Evolutionary conservation across 2,113 vertebrate genomes (phyloP).

Genomic region (Syrrhaptes paradoxus): DNA sequence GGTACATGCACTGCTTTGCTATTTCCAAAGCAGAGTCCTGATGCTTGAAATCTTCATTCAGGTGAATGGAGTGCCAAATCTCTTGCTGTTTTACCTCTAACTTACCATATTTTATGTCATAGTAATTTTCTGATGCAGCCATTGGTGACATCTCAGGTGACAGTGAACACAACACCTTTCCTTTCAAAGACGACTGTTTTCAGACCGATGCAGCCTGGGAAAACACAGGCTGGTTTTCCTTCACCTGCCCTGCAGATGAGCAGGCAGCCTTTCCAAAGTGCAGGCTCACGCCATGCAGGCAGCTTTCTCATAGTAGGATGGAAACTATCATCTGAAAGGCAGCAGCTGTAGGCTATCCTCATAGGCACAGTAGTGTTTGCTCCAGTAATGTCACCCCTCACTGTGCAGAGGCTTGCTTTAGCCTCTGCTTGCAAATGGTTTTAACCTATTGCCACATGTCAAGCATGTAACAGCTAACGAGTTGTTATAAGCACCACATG

Average conservation of each 20-base stretch:
- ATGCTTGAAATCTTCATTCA: neutral
- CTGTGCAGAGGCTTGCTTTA: neutral
- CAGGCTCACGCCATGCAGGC: rapidly evolving
- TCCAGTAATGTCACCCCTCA: neutral
- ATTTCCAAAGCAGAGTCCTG: neutral
- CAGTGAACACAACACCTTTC: neutral
- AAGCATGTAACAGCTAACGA: neutral
- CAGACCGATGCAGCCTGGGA: neutral
- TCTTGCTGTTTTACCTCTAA: neutral
- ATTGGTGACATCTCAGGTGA: neutral
- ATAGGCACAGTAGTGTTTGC: neutral
- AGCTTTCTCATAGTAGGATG: neutral
- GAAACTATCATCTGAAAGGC: neutral
- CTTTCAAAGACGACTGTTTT: neutral
- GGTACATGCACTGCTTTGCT: neutral
- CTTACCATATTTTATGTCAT: neutral
- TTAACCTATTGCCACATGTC: constrained; percentile 1
- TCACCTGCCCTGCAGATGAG: neutral
- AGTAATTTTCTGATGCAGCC: neutral
- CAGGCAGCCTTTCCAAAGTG: neutral
- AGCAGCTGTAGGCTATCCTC: neutral
- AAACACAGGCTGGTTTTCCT: rapidly evolving
- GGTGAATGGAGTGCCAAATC: neutral
- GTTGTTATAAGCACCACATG: neutral
- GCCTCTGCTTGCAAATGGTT: neutral